Conservation (phyloP, 2,888 invertebrate genomes). For the Lasioglossum morio region DNA sequence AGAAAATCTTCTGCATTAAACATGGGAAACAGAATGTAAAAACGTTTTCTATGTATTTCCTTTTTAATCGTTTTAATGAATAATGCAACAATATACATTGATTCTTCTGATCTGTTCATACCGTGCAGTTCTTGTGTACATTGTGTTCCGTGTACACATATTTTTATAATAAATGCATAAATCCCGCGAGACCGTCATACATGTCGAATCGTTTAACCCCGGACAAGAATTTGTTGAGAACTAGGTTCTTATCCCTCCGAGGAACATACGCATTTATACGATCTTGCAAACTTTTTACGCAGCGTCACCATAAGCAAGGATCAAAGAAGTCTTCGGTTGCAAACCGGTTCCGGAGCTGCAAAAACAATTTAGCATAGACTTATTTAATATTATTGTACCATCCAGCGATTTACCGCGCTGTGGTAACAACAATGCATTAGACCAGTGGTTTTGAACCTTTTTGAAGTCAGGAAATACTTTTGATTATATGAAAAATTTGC, state of each 20-base stretch:
- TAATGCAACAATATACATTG: no score
- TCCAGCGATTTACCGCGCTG: not conserved
- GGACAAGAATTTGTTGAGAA: not conserved
- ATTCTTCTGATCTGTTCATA: no score
- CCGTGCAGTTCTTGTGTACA: no score
- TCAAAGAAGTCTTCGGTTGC: not conserved
- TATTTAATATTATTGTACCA: not conserved
- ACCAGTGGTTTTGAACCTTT: no score
- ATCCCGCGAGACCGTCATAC: not conserved
- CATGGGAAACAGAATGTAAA: no score
- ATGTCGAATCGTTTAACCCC: not conserved
- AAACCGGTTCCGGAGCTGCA: not conserved
- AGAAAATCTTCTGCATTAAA: not conserved
- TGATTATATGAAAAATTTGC: no score
- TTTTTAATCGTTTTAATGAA: no score
- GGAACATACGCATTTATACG: not conserved
- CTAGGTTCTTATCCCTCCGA: not conserved
- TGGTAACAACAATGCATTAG: not conserved
- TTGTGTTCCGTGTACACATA: no score
- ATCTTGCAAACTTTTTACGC: not conserved
- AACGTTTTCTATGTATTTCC: no score
- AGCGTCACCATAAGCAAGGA: not conserved
- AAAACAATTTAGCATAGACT: not conserved
- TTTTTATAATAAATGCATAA: no score
- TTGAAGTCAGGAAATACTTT: no score